Conservation (phyloP, 2,888 invertebrate genomes). For the Odontothrips loti region DNA sequence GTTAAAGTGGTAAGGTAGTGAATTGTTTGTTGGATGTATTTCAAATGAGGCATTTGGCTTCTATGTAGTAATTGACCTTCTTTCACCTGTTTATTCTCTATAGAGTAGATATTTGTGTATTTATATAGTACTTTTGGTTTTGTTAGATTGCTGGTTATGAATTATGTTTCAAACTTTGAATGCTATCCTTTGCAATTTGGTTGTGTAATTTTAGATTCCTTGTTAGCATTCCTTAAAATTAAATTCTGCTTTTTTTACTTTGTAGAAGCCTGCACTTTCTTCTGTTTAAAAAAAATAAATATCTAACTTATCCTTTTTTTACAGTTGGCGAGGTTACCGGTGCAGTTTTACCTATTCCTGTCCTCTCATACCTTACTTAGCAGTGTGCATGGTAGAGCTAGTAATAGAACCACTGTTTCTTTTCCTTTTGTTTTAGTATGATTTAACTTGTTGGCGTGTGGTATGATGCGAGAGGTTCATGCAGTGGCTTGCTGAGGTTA, state of each 20-base stretch:
- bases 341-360: background rate
- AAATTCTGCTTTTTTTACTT: too few relatives aligned
- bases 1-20: too few relatives aligned
- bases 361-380: background rate
- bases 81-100: too few relatives aligned
- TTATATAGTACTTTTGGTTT: too few relatives aligned
- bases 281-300: too few relatives aligned
- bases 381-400: background rate
- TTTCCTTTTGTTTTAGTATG: constrained; percentile 14
- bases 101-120: too few relatives aligned
- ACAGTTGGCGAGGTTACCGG: background rate
- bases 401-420: constrained; percentile 16
- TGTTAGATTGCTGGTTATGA: too few relatives aligned
- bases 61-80: too few relatives aligned
- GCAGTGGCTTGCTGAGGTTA: constrained; percentile 15
- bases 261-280: too few relatives aligned
- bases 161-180: background rate
- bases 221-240: background rate
- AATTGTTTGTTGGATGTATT: too few relatives aligned
- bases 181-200: background rate
- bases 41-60: too few relatives aligned
- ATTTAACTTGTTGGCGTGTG: constrained; percentile 15
- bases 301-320: background rate
- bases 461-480: constrained; percentile 2
- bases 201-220: background rate